Percentiles rank a stretch among this genome's conserved stretches.
phyloP scores from a whole-genome alignment of 2,888 invertebrate species.

The Cheilosia vernalis region DNA sequence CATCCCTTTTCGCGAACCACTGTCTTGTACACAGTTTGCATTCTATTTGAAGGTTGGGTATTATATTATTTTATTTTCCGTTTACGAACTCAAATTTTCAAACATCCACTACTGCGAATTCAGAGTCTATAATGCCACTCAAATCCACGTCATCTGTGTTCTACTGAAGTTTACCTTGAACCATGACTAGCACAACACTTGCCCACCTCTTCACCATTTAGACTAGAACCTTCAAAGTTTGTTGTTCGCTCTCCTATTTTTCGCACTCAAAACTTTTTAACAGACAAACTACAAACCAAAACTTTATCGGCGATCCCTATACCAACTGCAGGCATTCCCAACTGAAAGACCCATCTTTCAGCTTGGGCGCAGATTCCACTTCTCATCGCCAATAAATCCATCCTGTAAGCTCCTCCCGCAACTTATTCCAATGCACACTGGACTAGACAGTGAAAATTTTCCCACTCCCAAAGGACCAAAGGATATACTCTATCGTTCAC shows the following conservation, averaged over 20 bases:
- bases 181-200: constrained; percentile 33
- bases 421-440: not conserved
- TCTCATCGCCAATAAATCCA: constrained; percentile 47
- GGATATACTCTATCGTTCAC: not conserved
- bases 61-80: too few species aligned
- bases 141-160: not conserved
- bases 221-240: constrained; percentile 38
- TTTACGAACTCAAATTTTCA: too few species aligned
- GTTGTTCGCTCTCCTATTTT: constrained; percentile 1
- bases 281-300: constrained; percentile 9
- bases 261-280: constrained; percentile 18
- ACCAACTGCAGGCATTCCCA: not conserved
- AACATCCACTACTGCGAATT: not conserved
- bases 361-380: constrained; percentile 16
- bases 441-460: constrained; percentile 7
- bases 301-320: constrained; percentile 7
- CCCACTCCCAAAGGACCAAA: not conserved
- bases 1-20: too few species aligned
- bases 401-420: constrained; percentile 25
- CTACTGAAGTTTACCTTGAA: constrained; percentile 29
- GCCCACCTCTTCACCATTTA: constrained; percentile 38
- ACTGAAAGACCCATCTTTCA: constrained; percentile 26
- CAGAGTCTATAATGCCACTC: not conserved
- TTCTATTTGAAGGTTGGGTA: too few species aligned
- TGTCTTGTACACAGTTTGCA: too few species aligned